phyloP scores from a whole-genome alignment of 1,140 invertebrate species.

The Gryon sp. region DNA sequence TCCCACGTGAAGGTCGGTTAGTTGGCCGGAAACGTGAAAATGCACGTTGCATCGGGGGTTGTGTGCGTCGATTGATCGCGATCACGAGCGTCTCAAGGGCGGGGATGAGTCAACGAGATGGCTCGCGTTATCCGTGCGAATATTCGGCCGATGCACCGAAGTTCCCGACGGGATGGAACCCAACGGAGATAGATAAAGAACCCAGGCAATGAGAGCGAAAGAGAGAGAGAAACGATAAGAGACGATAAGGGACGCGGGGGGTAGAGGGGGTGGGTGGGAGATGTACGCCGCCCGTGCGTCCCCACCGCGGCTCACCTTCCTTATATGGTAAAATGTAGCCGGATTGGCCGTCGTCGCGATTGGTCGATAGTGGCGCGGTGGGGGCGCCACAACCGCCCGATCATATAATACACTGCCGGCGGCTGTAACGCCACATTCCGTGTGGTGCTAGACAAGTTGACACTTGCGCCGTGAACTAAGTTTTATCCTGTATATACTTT shows the following conservation, averaged over 20 bases:
- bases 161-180: no score
- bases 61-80: constrained; percentile 46
- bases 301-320: constrained; percentile 75
- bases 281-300: no score
- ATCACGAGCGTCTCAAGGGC: constrained; percentile 49
- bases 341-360: constrained; percentile 78
- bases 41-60: constrained; percentile 38
- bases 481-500: constrained; percentile 72
- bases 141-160: constrained; percentile 51
- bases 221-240: no score
- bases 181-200: no score
- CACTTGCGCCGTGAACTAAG: constrained; percentile 19
- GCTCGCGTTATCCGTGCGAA: constrained; percentile 39
- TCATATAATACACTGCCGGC: constrained; percentile 75
- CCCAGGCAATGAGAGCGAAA: no score
- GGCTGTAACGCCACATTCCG: constrained; percentile 73
- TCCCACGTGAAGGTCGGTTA: constrained; percentile 25
- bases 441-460: constrained; percentile 67
- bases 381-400: constrained; percentile 66
- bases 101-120: constrained; percentile 53
- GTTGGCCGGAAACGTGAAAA: constrained; percentile 46
- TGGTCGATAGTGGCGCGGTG: constrained; percentile 67
- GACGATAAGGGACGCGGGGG: constrained; percentile 3
- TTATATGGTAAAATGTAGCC: constrained; percentile 81
- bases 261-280: constrained; percentile 30